Evolutionary conservation across 2,888 invertebrate species (phyloP).

Genomic region (Marasmarcha lunaedactyla): DNA sequence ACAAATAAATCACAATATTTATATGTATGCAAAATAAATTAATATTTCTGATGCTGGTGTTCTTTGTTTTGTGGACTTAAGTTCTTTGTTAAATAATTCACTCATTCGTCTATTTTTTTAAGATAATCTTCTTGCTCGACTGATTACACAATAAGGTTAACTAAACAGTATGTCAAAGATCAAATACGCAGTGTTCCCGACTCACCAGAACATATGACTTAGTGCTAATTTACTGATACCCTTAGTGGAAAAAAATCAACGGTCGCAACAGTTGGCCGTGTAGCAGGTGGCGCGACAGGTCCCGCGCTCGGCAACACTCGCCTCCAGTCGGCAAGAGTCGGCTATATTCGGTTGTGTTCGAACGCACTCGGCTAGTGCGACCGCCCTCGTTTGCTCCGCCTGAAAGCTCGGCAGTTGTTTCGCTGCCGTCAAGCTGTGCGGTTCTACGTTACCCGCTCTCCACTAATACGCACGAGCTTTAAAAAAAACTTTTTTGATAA

Average conservation of each 20-base stretch:
- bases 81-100: no score
- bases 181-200: conserved; percentile 3
- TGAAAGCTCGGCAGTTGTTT: conserved; percentile 61
- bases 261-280: conserved; percentile 66
- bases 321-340: conserved; percentile 30
- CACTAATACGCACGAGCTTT: no score
- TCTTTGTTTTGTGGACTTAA: no score
- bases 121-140: no score
- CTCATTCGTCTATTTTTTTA: no score
- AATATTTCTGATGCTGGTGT: no score
- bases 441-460: not conserved
- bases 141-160: no score
- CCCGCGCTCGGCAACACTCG: conserved; percentile 17
- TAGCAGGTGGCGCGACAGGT: conserved; percentile 67
- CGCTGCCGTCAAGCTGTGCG: conserved; percentile 48
- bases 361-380: conserved; percentile 36
- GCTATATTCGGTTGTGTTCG: conserved; percentile 26
- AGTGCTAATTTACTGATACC: conserved; percentile 51
- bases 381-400: conserved; percentile 60
- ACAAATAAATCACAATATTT: no score
- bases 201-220: conserved; percentile 15
- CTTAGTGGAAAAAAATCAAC: conserved; percentile 60
- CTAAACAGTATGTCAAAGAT: not conserved
- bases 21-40: conserved; percentile 8
- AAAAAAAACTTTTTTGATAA: not conserved